Conservation (phyloP, 2,888 invertebrate genomes). For the Phytoseiulus persimilis region DNA sequence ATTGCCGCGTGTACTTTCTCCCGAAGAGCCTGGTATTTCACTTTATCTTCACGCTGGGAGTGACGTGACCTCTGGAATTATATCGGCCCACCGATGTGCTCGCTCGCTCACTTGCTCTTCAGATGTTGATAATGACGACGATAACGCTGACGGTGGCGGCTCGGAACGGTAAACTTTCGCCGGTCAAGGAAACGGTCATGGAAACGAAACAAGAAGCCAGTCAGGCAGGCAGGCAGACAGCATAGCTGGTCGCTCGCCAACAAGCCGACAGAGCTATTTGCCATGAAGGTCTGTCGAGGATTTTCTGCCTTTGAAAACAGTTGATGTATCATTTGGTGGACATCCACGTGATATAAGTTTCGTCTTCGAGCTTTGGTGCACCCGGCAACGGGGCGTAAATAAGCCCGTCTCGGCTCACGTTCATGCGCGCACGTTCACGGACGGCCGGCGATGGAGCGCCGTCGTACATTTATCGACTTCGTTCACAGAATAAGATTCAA, state of each 20-base stretch:
- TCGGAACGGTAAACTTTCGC: conserved; percentile 5
- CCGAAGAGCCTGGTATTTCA: neutral
- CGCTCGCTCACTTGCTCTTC: neutral
- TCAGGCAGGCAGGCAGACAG: neutral
- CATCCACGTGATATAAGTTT: neutral
- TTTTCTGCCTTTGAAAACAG: neutral
- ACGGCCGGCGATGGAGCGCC: neutral
- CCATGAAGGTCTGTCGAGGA: neutral
- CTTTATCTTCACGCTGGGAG: neutral
- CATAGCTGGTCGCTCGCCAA: neutral
- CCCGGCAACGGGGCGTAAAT: neutral
- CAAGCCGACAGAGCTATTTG: neutral
- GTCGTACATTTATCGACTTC: neutral
- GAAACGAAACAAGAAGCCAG: neutral
- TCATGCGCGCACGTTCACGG: neutral
- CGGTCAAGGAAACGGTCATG: conserved; percentile 5
- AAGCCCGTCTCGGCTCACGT: neutral
- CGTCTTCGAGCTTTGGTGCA: neutral
- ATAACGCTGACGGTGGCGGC: neutral
- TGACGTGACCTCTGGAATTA: neutral
- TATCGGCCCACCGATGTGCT: neutral
- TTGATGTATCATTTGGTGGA: neutral
- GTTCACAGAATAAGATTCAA: neutral
- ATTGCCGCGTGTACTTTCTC: neutral
- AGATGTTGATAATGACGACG: neutral